phyloP scores from a whole-genome alignment of 1,140 invertebrate genomes.

The Luehdorfia chinensis region DNA sequence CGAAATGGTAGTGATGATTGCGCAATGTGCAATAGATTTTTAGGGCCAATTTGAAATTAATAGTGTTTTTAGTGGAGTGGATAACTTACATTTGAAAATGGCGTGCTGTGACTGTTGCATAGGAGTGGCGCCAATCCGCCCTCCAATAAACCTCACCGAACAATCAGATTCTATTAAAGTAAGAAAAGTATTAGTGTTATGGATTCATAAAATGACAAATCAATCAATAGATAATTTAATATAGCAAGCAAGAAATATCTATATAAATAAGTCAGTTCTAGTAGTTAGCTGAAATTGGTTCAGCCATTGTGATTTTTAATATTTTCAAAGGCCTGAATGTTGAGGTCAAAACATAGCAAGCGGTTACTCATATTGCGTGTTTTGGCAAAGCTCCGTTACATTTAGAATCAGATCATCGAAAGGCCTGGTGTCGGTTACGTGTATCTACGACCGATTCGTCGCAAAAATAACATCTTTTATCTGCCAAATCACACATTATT shows the following conservation, averaged over 20 bases:
- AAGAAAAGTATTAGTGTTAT: constrained; percentile 42
- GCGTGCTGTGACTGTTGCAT: constrained; percentile 82
- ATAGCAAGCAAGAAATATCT: too few relatives aligned
- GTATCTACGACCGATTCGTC: constrained; percentile 11
- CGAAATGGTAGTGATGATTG: constrained; percentile 36
- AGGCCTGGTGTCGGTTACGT: constrained; percentile 20
- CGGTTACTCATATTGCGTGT: constrained; percentile 25
- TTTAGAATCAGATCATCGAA: constrained; percentile 39
- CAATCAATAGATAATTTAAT: constrained; percentile 6
- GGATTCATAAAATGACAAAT: background rate
- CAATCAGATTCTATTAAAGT: constrained; percentile 90
- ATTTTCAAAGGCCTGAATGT: background rate
- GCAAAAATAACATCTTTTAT: constrained; percentile 17
- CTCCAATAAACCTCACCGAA: constrained; percentile 85
- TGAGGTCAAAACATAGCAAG: background rate
- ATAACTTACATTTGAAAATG: constrained; percentile 67
- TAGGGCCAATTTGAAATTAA: constrained; percentile 25
- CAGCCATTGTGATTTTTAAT: background rate
- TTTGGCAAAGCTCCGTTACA: constrained; percentile 50
- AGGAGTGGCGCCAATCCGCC: constrained; percentile 81
- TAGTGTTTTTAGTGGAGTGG: constrained; percentile 41
- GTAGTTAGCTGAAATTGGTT: background rate
- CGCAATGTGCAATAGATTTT: constrained; percentile 41
- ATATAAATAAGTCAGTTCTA: too few relatives aligned
- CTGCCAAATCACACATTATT: constrained; percentile 16